Conservation (phyloP, 2,888 invertebrate species). For the Lithophane socia region DNA sequence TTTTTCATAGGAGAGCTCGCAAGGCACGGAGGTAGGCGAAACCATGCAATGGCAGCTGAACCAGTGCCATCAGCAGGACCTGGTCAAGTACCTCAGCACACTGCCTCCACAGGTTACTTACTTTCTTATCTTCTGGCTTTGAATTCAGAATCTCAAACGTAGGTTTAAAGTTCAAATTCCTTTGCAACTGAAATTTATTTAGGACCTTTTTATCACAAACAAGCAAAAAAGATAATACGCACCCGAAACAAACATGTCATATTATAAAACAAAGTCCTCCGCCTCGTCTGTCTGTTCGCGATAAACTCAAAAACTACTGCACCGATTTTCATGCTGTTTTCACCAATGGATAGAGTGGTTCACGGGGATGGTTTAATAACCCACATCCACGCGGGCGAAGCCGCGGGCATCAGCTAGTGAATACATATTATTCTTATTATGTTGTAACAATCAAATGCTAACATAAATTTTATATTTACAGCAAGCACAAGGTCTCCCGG, state of each 20-base stretch:
- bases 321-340: too few species aligned
- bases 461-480: conserved; percentile 62
- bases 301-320: too few species aligned
- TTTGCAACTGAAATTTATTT: not conserved
- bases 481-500: conserved; percentile 84
- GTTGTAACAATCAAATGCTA: not conserved
- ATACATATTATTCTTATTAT: not conserved
- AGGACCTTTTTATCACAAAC: not conserved
- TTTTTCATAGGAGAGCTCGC: conserved; percentile 81
- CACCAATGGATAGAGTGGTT: too few species aligned
- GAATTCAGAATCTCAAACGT: not conserved
- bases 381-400: too few species aligned
- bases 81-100: conserved; percentile 83
- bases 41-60: conserved; percentile 76
- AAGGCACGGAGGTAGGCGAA: conserved; percentile 80
- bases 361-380: too few species aligned
- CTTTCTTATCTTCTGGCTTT: not conserved
- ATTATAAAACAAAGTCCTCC: too few species aligned
- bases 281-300: too few species aligned
- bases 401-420: not conserved
- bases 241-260: not conserved
- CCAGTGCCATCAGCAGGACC: conserved; percentile 78
- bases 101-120: conserved; percentile 83
- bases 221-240: not conserved
- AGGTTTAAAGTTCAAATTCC: not conserved